Evolutionary conservation across 2,113 vertebrate genomes (phyloP), one percentile per base, ranked within the genome.

Genomic region (Bambusicola thoracicus): DNA sequence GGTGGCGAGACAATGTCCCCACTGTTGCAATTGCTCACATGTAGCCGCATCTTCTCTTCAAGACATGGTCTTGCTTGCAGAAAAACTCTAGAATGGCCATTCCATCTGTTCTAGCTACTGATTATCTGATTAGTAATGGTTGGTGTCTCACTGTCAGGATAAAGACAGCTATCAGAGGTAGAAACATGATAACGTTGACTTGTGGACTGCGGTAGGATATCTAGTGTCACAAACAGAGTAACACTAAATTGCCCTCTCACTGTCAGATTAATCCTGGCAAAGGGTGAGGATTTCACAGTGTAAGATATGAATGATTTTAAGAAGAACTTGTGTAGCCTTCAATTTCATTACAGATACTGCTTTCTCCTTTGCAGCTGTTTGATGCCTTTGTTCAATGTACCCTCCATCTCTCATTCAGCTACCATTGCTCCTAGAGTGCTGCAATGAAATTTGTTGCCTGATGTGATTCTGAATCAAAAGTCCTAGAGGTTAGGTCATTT

Each of bases 231-330:
- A 70, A 72, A 44, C 3, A 56, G 29, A 18, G 13, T 51, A 55
- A 43, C 19, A 8, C 32, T 22, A 61, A 67, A n/a, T 19, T 65
- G 32, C 20, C 36, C 67, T 51, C 85, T 92, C 62, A 49, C 46
- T 75, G 49, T 51, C 38, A 17, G 8, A 29, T 11, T 32, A 77
- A 36, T 73, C 13, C 84, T 61, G 41, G 78, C 24, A n/a, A 73
- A 79, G 83, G 36, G 34, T 20, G 41, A 59, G 61, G 55, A 49
- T 80, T 83, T 89, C 70, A 40, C 1, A 2, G 63, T 56, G 55
- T 29, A 55, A 1, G 0, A 0, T 51, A n/a, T 19, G 53, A 41
- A n/a, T 32, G n/a, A 36, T 79, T 32, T 49, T 62, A 34, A 41
- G 58, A 85, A 53, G 77, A 79, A 61, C 56, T 44, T 9, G 7